Percentiles rank a stretch among this genome's conserved stretches.
These are phyloP conservation scores for Trichechus manatus DNA, from an alignment of 2,113 vertebrate genomes.

Conservation along the genomic window DNA sequence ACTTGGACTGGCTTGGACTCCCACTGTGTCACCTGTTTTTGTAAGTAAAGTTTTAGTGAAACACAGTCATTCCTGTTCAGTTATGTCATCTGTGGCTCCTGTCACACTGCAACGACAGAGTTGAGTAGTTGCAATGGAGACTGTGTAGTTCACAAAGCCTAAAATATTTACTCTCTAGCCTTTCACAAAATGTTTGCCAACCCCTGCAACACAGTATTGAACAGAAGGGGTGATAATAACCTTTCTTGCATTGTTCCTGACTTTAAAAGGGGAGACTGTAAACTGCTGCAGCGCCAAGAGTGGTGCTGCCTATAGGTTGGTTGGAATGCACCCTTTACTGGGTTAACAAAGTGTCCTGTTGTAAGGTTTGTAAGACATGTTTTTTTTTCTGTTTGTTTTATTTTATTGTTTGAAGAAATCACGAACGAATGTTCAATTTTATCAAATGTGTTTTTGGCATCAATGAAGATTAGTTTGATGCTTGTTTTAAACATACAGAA, in stretches of 20 bases:
- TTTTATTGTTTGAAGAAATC: not conserved
- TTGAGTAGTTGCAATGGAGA: not conserved
- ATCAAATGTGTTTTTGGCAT: slow-evolving; percentile 38
- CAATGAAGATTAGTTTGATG: not conserved
- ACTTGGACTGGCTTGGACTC: not conserved
- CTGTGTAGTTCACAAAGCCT: not conserved
- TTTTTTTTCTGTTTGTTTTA: not conserved
- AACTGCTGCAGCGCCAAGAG: not conserved
- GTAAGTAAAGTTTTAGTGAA: slow-evolving; percentile 54
- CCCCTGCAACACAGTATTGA: not conserved
- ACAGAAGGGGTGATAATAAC: not conserved
- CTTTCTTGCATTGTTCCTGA: not conserved
- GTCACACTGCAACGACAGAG: not conserved
- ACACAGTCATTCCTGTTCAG: not conserved
- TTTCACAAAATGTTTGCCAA: not conserved
- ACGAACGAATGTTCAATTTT: slow-evolving; percentile 25
- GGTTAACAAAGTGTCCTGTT: slow-evolving; percentile 33
- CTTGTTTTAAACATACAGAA: not conserved
- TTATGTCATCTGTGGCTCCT: not conserved
- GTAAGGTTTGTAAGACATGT: slow-evolving; percentile 3
- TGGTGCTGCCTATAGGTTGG: not conserved
- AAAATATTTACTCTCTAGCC: not conserved
- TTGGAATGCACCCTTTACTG: not conserved
- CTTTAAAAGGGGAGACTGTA: not conserved
- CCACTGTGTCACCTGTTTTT: not conserved